phyloP scores from a whole-genome alignment of 2,797 vertebrate genomes.

The Macropus fuliginosus region DNA sequence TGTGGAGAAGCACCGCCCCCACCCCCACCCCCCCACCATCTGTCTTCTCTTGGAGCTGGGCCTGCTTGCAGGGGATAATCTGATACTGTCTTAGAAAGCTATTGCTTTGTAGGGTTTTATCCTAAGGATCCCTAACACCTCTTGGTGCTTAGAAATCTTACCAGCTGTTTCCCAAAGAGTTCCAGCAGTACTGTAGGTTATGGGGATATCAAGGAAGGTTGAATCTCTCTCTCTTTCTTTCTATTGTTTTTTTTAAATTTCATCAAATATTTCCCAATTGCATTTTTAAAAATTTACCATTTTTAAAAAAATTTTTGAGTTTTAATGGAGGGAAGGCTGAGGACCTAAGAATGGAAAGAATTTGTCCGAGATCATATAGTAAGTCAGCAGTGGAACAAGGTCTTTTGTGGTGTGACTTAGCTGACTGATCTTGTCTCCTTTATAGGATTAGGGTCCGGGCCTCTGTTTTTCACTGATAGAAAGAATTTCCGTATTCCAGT shows the following conservation, averaged over 20 bases:
- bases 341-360: not conserved
- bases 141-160: not conserved
- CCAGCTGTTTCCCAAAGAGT: not conserved
- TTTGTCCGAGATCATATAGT: not conserved
- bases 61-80: not conserved
- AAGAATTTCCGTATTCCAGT: not conserved
- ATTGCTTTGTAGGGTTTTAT: not conserved
- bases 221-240: not conserved
- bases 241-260: not conserved
- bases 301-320: not conserved
- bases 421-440: not conserved
- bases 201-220: not conserved
- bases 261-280: not conserved
- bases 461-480: not conserved
- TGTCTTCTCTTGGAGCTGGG: not conserved
- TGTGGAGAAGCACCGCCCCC: not conserved
- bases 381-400: constrained; percentile 24
- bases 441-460: not conserved
- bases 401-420: constrained; percentile 29
- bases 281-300: not conserved
- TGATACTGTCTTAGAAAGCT: not conserved
- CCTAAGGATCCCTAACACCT: not conserved
- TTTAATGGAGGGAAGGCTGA: not conserved
- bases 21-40: not conserved
- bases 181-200: not conserved